Percentiles rank a stretch among this genome's conserved stretches.
Evolutionary conservation across 1,140 invertebrate species (phyloP).

Genomic region (Euwallacea fornicatus): DNA sequence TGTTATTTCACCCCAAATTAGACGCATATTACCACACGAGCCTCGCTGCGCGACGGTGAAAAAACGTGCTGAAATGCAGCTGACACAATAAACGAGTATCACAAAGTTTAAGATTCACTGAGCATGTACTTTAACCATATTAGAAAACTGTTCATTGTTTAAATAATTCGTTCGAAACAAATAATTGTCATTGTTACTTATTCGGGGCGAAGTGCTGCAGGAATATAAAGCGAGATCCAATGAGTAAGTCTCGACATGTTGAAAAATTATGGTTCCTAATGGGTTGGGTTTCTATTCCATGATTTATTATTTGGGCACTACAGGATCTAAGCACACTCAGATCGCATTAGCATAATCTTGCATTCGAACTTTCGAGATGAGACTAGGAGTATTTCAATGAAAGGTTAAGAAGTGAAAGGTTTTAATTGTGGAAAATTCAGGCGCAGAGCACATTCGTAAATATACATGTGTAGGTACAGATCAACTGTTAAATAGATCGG

Average conservation of each 20-base stretch:
- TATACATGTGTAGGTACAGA: neutral
- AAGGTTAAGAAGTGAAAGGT: too few relatives aligned
- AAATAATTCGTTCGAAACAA: conserved; percentile 26
- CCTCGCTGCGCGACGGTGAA: too few relatives aligned
- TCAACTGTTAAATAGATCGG: neutral
- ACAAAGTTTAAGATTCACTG: conserved; percentile 5
- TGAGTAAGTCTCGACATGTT: neutral
- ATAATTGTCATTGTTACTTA: conserved; percentile 12
- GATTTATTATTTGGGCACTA: neutral
- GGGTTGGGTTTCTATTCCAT: too few relatives aligned
- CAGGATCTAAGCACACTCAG: neutral
- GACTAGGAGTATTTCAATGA: too few relatives aligned
- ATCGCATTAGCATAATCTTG: neutral
- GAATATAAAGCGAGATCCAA: neutral
- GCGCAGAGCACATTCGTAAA: neutral
- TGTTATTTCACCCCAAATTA: too few relatives aligned
- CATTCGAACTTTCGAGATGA: neutral
- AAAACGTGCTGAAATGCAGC: neutral
- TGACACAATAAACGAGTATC: neutral
- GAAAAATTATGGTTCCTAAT: too few relatives aligned
- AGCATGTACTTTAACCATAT: conserved; percentile 12
- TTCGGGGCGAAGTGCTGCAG: neutral
- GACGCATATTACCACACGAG: too few relatives aligned
- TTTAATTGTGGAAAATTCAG: too few relatives aligned
- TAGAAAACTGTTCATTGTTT: conserved; percentile 27